Conservation (phyloP, 2,797 vertebrate genomes). For the Lagorchestes hirsutus region DNA sequence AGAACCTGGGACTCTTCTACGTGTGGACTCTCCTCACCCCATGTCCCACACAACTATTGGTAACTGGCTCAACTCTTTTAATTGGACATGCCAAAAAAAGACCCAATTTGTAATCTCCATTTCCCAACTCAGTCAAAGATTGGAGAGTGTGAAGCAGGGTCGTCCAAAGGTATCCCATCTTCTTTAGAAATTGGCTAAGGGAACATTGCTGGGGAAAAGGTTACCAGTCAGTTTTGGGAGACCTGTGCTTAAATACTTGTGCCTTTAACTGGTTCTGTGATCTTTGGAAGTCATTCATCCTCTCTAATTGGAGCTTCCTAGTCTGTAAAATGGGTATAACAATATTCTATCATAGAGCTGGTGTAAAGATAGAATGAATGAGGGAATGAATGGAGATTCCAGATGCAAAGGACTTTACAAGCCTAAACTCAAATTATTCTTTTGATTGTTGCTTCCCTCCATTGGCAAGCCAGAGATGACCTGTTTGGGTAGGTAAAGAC, state of each 20-base stretch:
- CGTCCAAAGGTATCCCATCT: neutral
- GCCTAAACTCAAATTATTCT: neutral
- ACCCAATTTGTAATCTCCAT: neutral
- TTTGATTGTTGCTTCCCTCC: neutral
- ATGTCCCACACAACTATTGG: neutral
- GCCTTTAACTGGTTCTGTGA: neutral
- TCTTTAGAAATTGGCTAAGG: neutral
- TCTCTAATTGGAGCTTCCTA: neutral
- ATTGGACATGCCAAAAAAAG: neutral
- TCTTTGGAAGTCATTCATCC: neutral
- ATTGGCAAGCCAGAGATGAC: neutral
- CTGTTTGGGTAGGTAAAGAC: neutral
- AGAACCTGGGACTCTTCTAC: neutral
- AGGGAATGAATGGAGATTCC: neutral
- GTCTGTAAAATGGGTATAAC: neutral
- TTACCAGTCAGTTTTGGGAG: neutral
- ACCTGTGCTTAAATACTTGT: neutral
- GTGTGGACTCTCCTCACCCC: no score
- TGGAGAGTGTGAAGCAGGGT: neutral
- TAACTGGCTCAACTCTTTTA: neutral
- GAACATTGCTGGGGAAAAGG: neutral
- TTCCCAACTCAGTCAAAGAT: neutral
- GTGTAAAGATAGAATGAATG: neutral
- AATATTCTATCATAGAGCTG: neutral
- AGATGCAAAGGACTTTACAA: neutral